A percentile compares a stretch with the other conserved stretches of the same genome.
These are phyloP conservation scores for Drosophila peninsularis DNA, from an alignment of 2,888 invertebrate genomes.

Conservation along the genomic window DNA sequence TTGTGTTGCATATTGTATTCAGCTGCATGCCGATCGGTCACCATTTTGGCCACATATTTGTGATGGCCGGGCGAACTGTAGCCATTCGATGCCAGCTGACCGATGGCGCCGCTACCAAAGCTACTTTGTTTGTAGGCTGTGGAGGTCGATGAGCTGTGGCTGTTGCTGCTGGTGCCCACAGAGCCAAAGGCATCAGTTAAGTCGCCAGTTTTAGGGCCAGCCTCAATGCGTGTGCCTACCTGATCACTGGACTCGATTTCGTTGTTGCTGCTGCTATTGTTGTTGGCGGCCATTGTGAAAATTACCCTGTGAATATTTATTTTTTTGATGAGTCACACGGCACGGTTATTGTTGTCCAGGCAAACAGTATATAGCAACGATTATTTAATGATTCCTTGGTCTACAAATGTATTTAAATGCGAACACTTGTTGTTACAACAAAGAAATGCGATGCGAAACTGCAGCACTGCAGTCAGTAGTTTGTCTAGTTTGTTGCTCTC, in stretches of 20 bases:
- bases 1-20: slow-evolving; percentile 95
- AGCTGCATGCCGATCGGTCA: slow-evolving; percentile 88
- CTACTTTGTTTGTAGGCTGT: slow-evolving; percentile 36
- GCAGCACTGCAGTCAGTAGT: slow-evolving; percentile 38
- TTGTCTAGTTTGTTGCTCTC: slow-evolving; percentile 27
- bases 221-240: slow-evolving; percentile 69
- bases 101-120: slow-evolving; percentile 74
- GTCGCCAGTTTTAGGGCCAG: slow-evolving; percentile 71
- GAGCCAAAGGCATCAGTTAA: slow-evolving; percentile 80
- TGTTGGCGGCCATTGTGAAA: slow-evolving; percentile 59
- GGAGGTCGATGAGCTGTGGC: slow-evolving; percentile 27
- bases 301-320: slow-evolving; percentile 15
- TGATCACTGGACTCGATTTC: slow-evolving; percentile 68
- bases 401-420: neutral
- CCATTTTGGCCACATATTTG: slow-evolving; percentile 86
- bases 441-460: slow-evolving; percentile 46
- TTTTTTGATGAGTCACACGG: slow-evolving; percentile 66
- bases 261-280: slow-evolving; percentile 29
- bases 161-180: slow-evolving; percentile 36
- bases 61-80: slow-evolving; percentile 73
- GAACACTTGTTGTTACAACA: slow-evolving; percentile 36
- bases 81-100: slow-evolving; percentile 75
- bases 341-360: slow-evolving; percentile 12
- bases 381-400: neutral
- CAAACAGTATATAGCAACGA: neutral